Percentiles rank a stretch among this genome's conserved stretches.
These are phyloP conservation scores for Diorhabda elongata DNA, from an alignment of 1,140 invertebrate genomes.

Conservation along the genomic window DNA sequence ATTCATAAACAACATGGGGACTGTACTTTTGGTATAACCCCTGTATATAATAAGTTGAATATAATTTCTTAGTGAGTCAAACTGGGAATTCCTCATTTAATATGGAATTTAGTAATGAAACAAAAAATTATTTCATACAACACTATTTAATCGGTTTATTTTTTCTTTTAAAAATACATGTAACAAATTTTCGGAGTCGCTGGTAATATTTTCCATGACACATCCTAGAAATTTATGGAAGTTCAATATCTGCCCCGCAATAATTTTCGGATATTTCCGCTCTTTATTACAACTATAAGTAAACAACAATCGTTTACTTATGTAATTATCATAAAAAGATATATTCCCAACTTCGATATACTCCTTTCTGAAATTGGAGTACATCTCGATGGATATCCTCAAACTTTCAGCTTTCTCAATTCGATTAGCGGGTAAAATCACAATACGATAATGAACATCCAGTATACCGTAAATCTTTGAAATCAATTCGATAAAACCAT, in stretches of 20 bases:
- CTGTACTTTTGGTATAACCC: too few relatives aligned
- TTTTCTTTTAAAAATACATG: neutral
- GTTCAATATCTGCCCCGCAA: constrained; percentile 61
- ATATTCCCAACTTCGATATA: constrained; percentile 66
- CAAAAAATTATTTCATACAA: neutral
- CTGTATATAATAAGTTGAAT: too few relatives aligned
- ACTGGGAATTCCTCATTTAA: too few relatives aligned
- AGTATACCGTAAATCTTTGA: constrained; percentile 59
- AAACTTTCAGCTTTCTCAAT: constrained; percentile 59
- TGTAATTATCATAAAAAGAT: constrained; percentile 58
- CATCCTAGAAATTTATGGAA: constrained; percentile 62
- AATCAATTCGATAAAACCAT: constrained; percentile 48
- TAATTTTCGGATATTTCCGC: constrained; percentile 53
- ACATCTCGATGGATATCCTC: constrained; percentile 62
- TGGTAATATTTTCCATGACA: constrained; percentile 56
- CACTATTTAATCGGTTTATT: neutral
- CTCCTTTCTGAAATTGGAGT: constrained; percentile 53
- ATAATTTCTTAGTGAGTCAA: too few relatives aligned
- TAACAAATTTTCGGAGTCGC: neutral
- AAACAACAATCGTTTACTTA: constrained; percentile 64
- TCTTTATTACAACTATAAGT: constrained; percentile 52
- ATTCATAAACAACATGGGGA: too few relatives aligned
- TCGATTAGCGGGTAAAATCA: constrained; percentile 52
- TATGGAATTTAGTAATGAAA: neutral
- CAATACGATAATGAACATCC: constrained; percentile 59